A percentile compares a stretch with the other conserved stretches of the same genome.
Conservation (phyloP, 2,797 vertebrate species). For the Sternotherus odoratus region DNA sequence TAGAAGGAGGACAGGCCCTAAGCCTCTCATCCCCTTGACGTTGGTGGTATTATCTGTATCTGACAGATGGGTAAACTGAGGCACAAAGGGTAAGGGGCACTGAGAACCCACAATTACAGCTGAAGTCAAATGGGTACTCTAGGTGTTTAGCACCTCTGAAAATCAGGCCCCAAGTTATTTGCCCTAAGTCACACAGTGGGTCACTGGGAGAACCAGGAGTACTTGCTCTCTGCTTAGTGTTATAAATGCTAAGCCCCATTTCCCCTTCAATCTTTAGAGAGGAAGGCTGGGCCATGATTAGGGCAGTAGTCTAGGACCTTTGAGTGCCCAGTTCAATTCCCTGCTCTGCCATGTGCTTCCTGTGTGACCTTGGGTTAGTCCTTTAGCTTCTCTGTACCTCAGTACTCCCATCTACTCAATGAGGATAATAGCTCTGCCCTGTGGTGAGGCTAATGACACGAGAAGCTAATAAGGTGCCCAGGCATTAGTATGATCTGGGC, state of each 20-base stretch:
- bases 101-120: background rate
- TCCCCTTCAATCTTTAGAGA: background rate
- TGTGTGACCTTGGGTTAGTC: background rate
- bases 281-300: too few relatives aligned
- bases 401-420: background rate
- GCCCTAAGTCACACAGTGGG: background rate
- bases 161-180: background rate
- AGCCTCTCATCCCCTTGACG: background rate
- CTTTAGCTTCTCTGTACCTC: background rate
- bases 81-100: background rate
- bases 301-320: background rate
- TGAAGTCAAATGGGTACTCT: background rate
- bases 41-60: background rate
- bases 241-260: background rate
- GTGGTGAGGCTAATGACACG: background rate
- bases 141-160: background rate
- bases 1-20: background rate
- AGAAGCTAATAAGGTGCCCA: background rate
- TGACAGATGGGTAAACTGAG: background rate
- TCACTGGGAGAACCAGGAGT: background rate
- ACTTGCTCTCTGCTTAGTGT: background rate
- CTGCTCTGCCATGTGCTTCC: background rate
- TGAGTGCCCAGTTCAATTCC: background rate
- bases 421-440: background rate
- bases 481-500: background rate